Conservation (phyloP, 2,888 invertebrate species). For the Amphiduros pacificus region DNA sequence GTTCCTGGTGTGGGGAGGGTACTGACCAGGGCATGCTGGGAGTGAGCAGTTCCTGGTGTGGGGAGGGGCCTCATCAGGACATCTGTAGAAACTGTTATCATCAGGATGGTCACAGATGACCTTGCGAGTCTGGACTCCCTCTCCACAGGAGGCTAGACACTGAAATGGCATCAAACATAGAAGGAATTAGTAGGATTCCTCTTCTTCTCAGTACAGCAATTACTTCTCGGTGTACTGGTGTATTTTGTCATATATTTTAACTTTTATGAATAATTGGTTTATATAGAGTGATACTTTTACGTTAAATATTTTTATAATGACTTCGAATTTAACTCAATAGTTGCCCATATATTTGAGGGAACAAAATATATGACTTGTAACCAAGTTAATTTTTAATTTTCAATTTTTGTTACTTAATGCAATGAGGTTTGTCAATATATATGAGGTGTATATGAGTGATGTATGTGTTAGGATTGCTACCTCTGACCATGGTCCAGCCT, state of each 20-base stretch:
- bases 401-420: neutral
- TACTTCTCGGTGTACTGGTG: neutral
- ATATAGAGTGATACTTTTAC: too few species aligned
- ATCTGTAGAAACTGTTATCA: neutral
- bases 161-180: neutral
- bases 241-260: neutral
- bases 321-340: neutral
- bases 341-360: neutral
- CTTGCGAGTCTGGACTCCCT: neutral
- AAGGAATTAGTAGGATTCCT: neutral
- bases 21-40: neutral
- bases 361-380: neutral
- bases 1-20: too few species aligned
- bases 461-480: neutral
- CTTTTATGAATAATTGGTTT: too few species aligned
- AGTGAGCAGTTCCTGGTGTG: neutral
- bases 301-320: neutral
- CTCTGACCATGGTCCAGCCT: conserved; percentile 1
- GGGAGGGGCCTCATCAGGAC: neutral
- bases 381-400: neutral
- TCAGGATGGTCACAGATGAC: neutral
- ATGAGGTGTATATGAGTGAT: neutral
- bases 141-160: neutral
- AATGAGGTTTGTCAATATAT: neutral
- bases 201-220: neutral